phyloP scores from a whole-genome alignment of 30 jellyfish, hydroid and myxozoan genomes.

The Cassiopea xamachana region DNA sequence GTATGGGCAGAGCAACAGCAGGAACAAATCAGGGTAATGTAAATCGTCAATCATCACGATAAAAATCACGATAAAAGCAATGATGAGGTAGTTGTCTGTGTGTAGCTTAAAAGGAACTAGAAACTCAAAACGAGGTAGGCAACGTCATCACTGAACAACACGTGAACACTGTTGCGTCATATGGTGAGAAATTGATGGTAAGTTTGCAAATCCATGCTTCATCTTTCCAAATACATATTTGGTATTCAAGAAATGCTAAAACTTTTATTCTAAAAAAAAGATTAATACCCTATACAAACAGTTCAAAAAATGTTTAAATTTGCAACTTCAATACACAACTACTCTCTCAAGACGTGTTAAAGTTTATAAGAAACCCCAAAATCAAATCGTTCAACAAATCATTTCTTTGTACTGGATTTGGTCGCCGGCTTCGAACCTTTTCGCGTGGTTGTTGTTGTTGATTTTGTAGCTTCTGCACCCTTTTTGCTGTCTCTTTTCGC shows the following conservation, averaged over 20 bases:
- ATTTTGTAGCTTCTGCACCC: conserved; percentile 20
- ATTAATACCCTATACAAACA: background rate
- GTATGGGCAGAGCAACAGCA: background rate
- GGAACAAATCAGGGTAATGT: background rate
- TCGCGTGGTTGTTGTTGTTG: conserved; percentile 16
- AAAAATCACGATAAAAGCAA: background rate
- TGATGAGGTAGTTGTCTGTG: too few relatives aligned
- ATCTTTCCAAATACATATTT: too few relatives aligned
- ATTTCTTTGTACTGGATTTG: conserved; percentile 46
- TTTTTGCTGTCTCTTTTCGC: conserved; percentile 5
- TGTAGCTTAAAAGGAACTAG: too few relatives aligned
- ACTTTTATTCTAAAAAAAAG: background rate
- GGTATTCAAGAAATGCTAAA: background rate
- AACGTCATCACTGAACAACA: too few relatives aligned
- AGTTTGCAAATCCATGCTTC: too few relatives aligned
- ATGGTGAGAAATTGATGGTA: too few relatives aligned
- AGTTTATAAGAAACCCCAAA: too few relatives aligned
- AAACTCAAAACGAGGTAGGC: too few relatives aligned
- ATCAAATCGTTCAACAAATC: conserved; percentile 1
- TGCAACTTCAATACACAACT: background rate
- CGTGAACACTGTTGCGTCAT: too few relatives aligned
- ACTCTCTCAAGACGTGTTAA: background rate
- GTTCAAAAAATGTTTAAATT: too few relatives aligned
- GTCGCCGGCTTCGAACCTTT: conserved; percentile 26
- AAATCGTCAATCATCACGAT: background rate